These are phyloP conservation scores for Thymelicus sylvestris DNA, from an alignment of 2,888 invertebrate species.

Conservation along the genomic window DNA sequence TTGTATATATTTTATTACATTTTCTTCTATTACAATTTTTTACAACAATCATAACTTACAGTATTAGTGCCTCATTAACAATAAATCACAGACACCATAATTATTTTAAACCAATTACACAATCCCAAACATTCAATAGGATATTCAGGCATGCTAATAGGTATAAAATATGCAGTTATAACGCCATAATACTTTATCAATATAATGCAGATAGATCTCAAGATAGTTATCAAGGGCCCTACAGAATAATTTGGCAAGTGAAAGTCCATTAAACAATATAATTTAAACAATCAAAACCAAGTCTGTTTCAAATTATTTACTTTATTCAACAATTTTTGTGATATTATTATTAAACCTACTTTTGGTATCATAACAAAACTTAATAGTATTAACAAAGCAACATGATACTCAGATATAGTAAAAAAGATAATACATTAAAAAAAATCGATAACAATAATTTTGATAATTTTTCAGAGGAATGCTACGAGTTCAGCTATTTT, in stretches of 20 bases:
- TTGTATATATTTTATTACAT: conserved; percentile 32
- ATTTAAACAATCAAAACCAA: too few relatives aligned
- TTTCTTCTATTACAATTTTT: conserved; percentile 47
- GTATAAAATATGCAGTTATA: neutral
- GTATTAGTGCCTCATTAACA: conserved; percentile 43
- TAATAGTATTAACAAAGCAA: conserved; percentile 28
- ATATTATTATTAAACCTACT: conserved; percentile 4
- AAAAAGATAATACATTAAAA: neutral
- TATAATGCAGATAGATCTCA: neutral
- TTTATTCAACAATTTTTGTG: neutral
- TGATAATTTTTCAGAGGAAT: neutral
- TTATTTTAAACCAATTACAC: neutral
- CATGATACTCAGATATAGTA: conserved; percentile 11
- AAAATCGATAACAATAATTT: neutral
- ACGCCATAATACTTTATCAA: neutral
- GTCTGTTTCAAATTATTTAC: neutral
- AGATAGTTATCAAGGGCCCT: neutral
- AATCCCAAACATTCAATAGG: conserved; percentile 1
- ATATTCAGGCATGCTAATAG: neutral
- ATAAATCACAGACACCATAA: conserved; percentile 43
- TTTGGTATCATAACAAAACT: conserved; percentile 22
- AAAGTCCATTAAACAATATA: neutral
- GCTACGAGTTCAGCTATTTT: too few relatives aligned
- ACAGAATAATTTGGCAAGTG: conserved; percentile 3
- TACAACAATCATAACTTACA: conserved; percentile 39